These are phyloP conservation scores for Xanthorhoe designata DNA, from an alignment of 2,888 invertebrate genomes.

Conservation along the genomic window DNA sequence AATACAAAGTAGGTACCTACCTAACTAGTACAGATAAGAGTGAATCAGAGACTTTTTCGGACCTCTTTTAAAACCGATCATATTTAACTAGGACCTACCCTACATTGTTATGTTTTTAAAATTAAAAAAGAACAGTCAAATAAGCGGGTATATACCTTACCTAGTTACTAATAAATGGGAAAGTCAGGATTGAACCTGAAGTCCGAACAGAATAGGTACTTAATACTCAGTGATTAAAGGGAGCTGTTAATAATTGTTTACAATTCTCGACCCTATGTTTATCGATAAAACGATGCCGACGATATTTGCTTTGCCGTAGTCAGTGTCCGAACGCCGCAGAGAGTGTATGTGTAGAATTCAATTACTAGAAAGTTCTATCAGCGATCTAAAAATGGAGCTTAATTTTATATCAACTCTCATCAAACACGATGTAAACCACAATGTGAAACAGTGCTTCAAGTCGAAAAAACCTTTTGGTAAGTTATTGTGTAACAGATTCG, in stretches of 20 bases:
- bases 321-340: conserved; percentile 49
- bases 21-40: no score
- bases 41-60: no score
- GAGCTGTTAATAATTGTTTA: conserved; percentile 57
- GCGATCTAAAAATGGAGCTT: conserved; percentile 70
- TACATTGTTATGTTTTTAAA: no score
- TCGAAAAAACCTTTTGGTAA: conserved; percentile 78
- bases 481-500: conserved; percentile 33
- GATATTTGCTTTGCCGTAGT: conserved; percentile 68
- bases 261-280: conserved; percentile 54
- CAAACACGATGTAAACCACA: conserved; percentile 81
- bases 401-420: conserved; percentile 77
- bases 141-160: no score
- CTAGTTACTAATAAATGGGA: conserved; percentile 9
- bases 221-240: conserved; percentile 29
- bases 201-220: conserved; percentile 44
- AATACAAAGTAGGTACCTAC: no score
- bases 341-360: conserved; percentile 56
- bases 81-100: no score
- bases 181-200: conserved; percentile 34
- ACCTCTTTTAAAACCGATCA: no score
- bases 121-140: no score
- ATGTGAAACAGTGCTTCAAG: conserved; percentile 81
- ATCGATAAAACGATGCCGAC: conserved; percentile 65
- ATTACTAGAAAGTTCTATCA: conserved; percentile 41